Percentiles rank a stretch among this genome's conserved stretches.
Conservation (phyloP, 2,113 vertebrate genomes). For the Gymnarchus niloticus region DNA sequence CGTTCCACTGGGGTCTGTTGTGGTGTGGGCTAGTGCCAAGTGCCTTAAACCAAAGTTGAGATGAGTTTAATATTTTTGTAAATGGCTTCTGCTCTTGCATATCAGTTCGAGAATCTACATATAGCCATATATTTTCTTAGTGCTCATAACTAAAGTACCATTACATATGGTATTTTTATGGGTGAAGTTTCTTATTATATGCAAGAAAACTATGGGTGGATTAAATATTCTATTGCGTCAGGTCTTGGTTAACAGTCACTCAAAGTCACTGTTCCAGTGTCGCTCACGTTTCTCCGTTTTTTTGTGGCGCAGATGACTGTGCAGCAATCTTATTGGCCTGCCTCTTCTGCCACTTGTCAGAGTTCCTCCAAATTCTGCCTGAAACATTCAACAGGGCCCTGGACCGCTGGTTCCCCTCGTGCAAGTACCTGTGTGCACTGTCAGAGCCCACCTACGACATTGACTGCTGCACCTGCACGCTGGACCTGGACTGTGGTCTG, state of each 20-base stretch:
- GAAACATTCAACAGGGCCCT: slow-evolving; percentile 32
- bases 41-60: too few species aligned
- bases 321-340: slow-evolving; percentile 50
- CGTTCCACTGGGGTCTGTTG: too few species aligned
- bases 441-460: slow-evolving; percentile 29
- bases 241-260: background rate
- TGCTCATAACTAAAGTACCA: too few species aligned
- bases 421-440: slow-evolving; percentile 27
- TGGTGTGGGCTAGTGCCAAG: too few species aligned
- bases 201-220: too few species aligned
- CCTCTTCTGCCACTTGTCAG: slow-evolving; percentile 52
- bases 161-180: too few species aligned
- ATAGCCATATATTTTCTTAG: too few species aligned
- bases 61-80: too few species aligned
- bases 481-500: slow-evolving; percentile 49
- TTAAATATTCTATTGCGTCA: background rate
- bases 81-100: too few species aligned
- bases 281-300: background rate
- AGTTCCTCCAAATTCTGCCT: slow-evolving; percentile 41
- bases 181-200: too few species aligned
- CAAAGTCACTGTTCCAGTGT: background rate
- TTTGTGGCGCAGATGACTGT: slow-evolving; percentile 47
- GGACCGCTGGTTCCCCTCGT: slow-evolving; percentile 44
- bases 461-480: slow-evolving; percentile 40
- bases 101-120: too few species aligned